Evolutionary conservation across 2,888 invertebrate genomes (phyloP).

Genomic region (Leptopterna dolabrata): DNA sequence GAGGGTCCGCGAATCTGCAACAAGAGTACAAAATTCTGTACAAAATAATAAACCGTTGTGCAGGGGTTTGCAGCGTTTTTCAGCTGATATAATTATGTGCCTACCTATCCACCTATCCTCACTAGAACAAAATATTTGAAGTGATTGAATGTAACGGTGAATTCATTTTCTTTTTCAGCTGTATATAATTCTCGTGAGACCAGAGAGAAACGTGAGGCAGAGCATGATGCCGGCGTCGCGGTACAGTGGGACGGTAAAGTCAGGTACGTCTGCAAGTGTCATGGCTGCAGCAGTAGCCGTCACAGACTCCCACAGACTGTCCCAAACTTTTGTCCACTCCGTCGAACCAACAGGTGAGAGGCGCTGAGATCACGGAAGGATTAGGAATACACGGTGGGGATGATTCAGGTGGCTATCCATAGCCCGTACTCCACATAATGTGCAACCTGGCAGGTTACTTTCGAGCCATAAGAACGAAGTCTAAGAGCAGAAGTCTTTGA

Average conservation of each 20-base stretch:
- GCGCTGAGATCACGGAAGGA: background rate
- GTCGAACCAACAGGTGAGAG: slow-evolving; percentile 53
- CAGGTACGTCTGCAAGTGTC: slow-evolving; percentile 61
- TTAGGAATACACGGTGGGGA: background rate
- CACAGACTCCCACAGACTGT: slow-evolving; percentile 56
- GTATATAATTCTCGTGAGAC: slow-evolving; percentile 71
- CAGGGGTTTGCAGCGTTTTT: too few relatives aligned
- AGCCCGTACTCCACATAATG: too few relatives aligned
- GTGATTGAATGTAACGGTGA: too few relatives aligned
- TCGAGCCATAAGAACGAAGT: too few relatives aligned
- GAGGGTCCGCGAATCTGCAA: too few relatives aligned
- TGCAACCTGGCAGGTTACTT: too few relatives aligned
- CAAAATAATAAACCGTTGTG: too few relatives aligned
- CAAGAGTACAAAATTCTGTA: too few relatives aligned
- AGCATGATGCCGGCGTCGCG: slow-evolving; percentile 65
- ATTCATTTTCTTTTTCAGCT: slow-evolving; percentile 65
- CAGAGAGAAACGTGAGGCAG: slow-evolving; percentile 71
- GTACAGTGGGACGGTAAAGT: slow-evolving; percentile 60
- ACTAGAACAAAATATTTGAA: too few relatives aligned
- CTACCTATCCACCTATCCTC: too few relatives aligned
- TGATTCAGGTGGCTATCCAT: background rate
- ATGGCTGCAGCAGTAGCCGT: slow-evolving; percentile 60
- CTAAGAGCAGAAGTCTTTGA: too few relatives aligned
- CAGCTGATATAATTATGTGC: too few relatives aligned
- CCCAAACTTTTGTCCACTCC: slow-evolving; percentile 50